Percentiles rank a stretch among this genome's conserved stretches.
Conservation (phyloP, 1,140 invertebrate genomes). For the Hestina assimilis region DNA sequence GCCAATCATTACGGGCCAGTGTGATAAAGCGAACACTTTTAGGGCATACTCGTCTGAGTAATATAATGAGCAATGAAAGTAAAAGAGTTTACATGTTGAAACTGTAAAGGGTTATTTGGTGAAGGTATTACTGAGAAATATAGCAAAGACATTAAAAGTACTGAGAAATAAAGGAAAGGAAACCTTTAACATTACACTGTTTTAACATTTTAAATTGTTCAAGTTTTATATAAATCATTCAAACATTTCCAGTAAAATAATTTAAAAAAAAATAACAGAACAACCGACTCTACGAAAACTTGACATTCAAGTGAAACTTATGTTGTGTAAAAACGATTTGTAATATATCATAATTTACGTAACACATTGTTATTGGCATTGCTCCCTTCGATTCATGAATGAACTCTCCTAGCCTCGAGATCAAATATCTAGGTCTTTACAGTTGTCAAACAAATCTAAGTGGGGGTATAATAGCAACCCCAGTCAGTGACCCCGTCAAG, state of each 20-base stretch:
- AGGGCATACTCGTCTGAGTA: conserved; percentile 16
- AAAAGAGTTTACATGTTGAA: conserved; percentile 27
- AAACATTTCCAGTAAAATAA: no score
- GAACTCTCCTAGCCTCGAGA: conserved; percentile 39
- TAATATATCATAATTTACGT: conserved; percentile 11
- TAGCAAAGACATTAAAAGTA: neutral
- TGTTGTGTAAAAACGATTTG: conserved; percentile 1
- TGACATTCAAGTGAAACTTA: neutral
- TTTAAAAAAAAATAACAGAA: no score
- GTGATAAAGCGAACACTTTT: conserved; percentile 46
- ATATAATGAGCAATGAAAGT: conserved; percentile 32
- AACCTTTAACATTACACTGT: no score
- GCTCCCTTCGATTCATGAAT: conserved; percentile 43
- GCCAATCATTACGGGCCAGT: conserved; percentile 41
- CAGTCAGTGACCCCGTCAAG: conserved; percentile 57
- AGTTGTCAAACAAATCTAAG: conserved; percentile 51
- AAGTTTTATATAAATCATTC: no score
- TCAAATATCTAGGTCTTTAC: conserved; percentile 46
- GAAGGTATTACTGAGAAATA: conserved; percentile 1
- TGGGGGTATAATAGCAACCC: conserved; percentile 47
- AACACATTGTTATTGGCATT: conserved; percentile 10
- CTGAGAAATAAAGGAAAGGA: no score
- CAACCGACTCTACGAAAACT: no score
- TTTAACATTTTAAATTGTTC: no score
- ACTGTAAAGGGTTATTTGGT: conserved; percentile 16